A percentile compares a stretch with the other conserved stretches of the same genome.
These are phyloP conservation scores for Numenius arquata DNA, from an alignment of 2,113 vertebrate species.

Conservation along the genomic window DNA sequence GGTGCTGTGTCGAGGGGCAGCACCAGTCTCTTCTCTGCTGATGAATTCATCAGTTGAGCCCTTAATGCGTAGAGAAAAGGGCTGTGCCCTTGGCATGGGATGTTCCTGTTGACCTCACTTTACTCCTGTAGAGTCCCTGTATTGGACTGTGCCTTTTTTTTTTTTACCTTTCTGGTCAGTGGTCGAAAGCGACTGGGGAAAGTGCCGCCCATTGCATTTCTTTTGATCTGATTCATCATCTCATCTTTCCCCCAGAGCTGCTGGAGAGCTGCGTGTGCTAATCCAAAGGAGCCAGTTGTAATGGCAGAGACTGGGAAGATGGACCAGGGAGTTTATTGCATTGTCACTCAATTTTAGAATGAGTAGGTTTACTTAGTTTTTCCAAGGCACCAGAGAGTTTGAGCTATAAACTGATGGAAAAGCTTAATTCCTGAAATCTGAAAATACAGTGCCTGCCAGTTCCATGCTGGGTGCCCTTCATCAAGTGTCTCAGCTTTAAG, in stretches of 20 bases:
- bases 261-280: rapidly evolving
- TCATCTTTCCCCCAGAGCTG: background rate
- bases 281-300: background rate
- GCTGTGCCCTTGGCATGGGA: background rate
- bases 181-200: background rate
- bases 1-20: background rate
- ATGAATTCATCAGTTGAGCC: background rate
- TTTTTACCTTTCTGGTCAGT: background rate
- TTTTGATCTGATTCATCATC: background rate
- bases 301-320: background rate
- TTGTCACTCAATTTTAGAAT: background rate
- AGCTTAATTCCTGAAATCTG: background rate
- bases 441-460: background rate
- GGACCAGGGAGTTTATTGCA: background rate
- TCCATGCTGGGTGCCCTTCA: rapidly evolving
- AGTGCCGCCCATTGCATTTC: rapidly evolving
- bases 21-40: background rate
- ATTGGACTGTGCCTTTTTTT: background rate
- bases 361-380: background rate
- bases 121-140: background rate
- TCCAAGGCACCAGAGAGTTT: background rate
- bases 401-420: background rate
- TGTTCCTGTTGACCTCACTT: background rate
- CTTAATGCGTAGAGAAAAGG: rapidly evolving
- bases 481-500: background rate